Base-by-base conservation (phyloP, 2,888 invertebrate species). In the Mermis nigrescens region DNA sequence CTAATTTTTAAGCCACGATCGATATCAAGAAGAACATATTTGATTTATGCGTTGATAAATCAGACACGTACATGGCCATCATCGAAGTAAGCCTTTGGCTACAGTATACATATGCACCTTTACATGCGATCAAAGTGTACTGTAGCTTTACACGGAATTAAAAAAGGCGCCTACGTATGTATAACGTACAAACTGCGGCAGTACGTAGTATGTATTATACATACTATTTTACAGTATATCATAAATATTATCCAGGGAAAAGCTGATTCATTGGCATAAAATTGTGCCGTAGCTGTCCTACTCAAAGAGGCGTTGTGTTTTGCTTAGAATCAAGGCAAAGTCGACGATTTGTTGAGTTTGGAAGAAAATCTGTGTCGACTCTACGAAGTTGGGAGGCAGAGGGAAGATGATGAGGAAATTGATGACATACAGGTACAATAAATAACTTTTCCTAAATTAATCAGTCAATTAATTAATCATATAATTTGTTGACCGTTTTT, bases 21-120 rank as follows among this genome's bases (percentile, higher is more conserved):
- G 92, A 94, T 76, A 86, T 90, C 24, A 89, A 89, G 72, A 82
- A 84, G 63, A 85, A 84, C 67, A 86, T 94, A 59, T 85, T 85
- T 72, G 85, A 86, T 69, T 76, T 95, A 63, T 82, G 84, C 60
- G 83, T 86, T 61, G 87, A 88, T 67, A 80, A 81, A 53, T 82
- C 80, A 69, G 91, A 91, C 67, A 84, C 84, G 31, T 85, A 86
- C 74, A 83, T 94, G 63, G 87, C 88, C 0, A 78, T 92, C 0
- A 87, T 94, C 1, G 94, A 94, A 78, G 74, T 74, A 62, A 48
- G 24, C 4, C 12, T 48, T n/a, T n/a, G 38, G 38, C 12, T 38
- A 38, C 38, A 15, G 12, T 19, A 12, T 15, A 19, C 38, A 15
- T 38, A 19, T 38, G 12, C 38, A 38, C 38, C 19, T 38, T 19